Evolutionary conservation across 2,113 vertebrate genomes (phyloP).

Genomic region (Colius striatus): DNA sequence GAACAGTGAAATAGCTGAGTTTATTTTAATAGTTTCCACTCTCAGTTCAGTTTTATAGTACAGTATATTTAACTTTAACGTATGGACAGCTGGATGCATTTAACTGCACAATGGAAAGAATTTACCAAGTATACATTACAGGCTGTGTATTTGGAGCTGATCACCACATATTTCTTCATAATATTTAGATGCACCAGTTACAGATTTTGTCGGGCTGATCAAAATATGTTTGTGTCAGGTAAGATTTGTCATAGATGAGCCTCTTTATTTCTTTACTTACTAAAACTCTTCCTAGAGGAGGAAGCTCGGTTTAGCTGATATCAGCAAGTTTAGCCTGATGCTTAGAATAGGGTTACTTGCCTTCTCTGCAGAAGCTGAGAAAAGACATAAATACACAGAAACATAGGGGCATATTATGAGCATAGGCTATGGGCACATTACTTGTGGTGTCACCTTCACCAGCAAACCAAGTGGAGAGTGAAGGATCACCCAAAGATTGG

Average conservation of each 20-base stretch:
- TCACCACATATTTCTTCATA: slow-evolving; percentile 53
- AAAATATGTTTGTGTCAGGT: slow-evolving; percentile 60
- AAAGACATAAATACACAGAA: slow-evolving; percentile 29
- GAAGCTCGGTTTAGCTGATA: slow-evolving; percentile 41
- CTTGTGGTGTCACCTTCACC: not conserved
- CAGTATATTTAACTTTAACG: slow-evolving; percentile 73
- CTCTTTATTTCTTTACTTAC: slow-evolving; percentile 24
- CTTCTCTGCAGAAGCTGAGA: slow-evolving; percentile 15
- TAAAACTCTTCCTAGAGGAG: slow-evolving; percentile 18
- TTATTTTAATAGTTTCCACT: slow-evolving; percentile 78
- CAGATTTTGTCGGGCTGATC: slow-evolving; percentile 4
- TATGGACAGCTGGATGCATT: slow-evolving; percentile 76
- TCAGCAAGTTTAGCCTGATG: slow-evolving; percentile 33
- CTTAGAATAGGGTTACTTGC: not conserved
- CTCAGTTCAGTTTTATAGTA: slow-evolving; percentile 68
- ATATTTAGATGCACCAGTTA: slow-evolving; percentile 62
- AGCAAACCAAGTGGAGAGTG: not conserved
- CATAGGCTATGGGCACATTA: not conserved
- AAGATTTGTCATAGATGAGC: slow-evolving; percentile 33
- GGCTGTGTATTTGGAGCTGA: slow-evolving; percentile 47
- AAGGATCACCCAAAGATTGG: not conserved
- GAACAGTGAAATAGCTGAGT: slow-evolving; percentile 55
- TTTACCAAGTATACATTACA: slow-evolving; percentile 69
- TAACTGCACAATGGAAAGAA: slow-evolving; percentile 73
- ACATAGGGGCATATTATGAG: not conserved